Conservation (phyloP, 2,888 invertebrate genomes). For the Peribatodes rhomboidaria region DNA sequence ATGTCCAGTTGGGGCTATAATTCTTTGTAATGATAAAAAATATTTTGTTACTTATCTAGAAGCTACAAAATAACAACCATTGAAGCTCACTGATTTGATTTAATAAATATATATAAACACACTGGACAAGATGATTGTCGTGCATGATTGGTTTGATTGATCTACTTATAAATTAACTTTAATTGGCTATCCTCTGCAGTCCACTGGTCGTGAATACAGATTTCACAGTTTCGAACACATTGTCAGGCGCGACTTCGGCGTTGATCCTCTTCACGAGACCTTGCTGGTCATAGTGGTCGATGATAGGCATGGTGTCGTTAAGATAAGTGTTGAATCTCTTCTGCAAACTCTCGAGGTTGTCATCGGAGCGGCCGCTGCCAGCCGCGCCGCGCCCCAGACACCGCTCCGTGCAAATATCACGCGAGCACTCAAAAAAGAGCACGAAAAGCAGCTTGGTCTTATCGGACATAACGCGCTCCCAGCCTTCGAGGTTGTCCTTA, state of each 20-base stretch:
- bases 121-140: slow-evolving; percentile 32
- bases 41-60: background rate
- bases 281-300: slow-evolving; percentile 91
- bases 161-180: slow-evolving; percentile 56
- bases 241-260: slow-evolving; percentile 88
- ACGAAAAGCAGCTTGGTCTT: slow-evolving; percentile 95
- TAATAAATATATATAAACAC: slow-evolving; percentile 24
- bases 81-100: slow-evolving; percentile 26
- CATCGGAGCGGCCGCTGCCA: slow-evolving; percentile 97
- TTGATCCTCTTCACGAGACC: slow-evolving; percentile 92
- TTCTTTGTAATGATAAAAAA: slow-evolving; percentile 3
- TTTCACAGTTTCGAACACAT: slow-evolving; percentile 89
- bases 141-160: slow-evolving; percentile 52
- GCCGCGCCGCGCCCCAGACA: slow-evolving; percentile 95
- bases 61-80: slow-evolving; percentile 22
- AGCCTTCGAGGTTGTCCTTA: slow-evolving; percentile 98
- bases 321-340: slow-evolving; percentile 95
- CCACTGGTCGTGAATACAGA: slow-evolving; percentile 79
- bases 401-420: slow-evolving; percentile 93
- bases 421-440: slow-evolving; percentile 96
- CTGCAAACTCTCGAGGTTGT: slow-evolving; percentile 95
- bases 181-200: slow-evolving; percentile 62
- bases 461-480: slow-evolving; percentile 93
- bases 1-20: slow-evolving; percentile 1
- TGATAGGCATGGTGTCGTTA: slow-evolving; percentile 95